phyloP scores from a whole-genome alignment of 2,797 vertebrate genomes.

The Sebastes hubbsi region DNA sequence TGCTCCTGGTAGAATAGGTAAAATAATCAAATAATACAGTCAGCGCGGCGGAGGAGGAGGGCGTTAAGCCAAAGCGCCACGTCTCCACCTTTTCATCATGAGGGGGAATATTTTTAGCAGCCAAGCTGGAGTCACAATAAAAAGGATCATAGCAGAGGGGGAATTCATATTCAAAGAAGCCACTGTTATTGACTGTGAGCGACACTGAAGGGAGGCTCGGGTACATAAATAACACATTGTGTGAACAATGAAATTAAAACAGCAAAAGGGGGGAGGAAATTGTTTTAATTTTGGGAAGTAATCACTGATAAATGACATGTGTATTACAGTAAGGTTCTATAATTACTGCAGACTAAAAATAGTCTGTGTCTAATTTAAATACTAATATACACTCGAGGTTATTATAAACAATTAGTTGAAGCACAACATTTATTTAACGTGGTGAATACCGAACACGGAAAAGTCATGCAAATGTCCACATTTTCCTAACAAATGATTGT shows the following conservation, averaged over 20 bases:
- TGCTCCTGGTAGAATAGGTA: constrained; percentile 27
- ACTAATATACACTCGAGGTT: neutral
- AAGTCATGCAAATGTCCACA: constrained; percentile 2
- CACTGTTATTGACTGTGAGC: constrained; percentile 32
- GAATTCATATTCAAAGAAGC: constrained; percentile 33
- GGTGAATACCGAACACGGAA: constrained; percentile 10
- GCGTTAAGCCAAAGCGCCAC: constrained; percentile 3
- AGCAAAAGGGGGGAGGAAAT: neutral
- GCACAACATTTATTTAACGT: neutral
- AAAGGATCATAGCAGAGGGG: constrained; percentile 21
- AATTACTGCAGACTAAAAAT: constrained; percentile 7
- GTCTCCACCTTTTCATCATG: constrained; percentile 34
- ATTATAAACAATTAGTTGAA: constrained; percentile 20
- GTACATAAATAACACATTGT: constrained; percentile 10
- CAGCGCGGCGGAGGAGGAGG: neutral
- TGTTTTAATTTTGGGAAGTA: neutral
- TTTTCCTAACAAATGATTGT: constrained; percentile 41
- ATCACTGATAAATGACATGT: neutral
- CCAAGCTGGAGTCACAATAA: constrained; percentile 38
- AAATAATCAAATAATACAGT: constrained; percentile 36
- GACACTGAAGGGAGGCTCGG: neutral
- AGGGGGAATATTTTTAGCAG: constrained; percentile 42
- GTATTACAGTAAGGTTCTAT: neutral
- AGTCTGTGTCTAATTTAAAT: neutral
- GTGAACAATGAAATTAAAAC: constrained; percentile 18